Evolutionary conservation across 2,797 vertebrate genomes (phyloP), one percentile per base, ranked within the genome.

Genomic region (Melanotaenia pygmaea): DNA sequence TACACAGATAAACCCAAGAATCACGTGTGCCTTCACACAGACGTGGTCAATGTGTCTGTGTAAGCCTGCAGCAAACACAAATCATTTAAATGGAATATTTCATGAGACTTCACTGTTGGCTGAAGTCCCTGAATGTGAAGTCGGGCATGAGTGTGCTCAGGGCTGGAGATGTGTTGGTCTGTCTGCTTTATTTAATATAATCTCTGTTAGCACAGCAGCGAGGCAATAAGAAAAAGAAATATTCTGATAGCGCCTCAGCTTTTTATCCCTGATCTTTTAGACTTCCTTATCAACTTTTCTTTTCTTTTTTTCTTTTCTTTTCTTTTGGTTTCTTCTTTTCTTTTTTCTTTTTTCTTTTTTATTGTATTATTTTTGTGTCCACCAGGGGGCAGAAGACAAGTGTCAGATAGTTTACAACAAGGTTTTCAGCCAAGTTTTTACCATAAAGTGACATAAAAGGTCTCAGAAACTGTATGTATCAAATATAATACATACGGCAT

Each of bases 21-120:
- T 51, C 60, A 73, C 30, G 50, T 56, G 66, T 37, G 32, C 18
- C 40, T 10, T 34, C 50, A 22, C 28, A 5, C 20, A 45, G 54
- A 57, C 43, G 22, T 65, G 40, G 22, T 43, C 68, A 62, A 28
- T 65, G 64, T 72, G 64, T 75, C 45, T 20, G 71, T 35, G 16
- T 20, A 20, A 14, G 73, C 70, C 74, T 40, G 57, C 70, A 69
- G 77, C 64, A 13, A 38, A 34, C 60, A 56, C 59, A 74, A 69
- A 66, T 16, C 65, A 64, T 83, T 58, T 65, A 70, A 80, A 82
- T 66, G 67, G 32, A 77, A 72, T 70, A 32, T 75, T 76, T 86
- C 53, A 24, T 12, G 59, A 61, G 72, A 60, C 28, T 58, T 59
- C 63, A 66, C 59, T 59, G 8, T 1, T n/a, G 66, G 77, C 66